phyloP scores from a whole-genome alignment of 2,888 invertebrate genomes.

The Heliothis peltigera region DNA sequence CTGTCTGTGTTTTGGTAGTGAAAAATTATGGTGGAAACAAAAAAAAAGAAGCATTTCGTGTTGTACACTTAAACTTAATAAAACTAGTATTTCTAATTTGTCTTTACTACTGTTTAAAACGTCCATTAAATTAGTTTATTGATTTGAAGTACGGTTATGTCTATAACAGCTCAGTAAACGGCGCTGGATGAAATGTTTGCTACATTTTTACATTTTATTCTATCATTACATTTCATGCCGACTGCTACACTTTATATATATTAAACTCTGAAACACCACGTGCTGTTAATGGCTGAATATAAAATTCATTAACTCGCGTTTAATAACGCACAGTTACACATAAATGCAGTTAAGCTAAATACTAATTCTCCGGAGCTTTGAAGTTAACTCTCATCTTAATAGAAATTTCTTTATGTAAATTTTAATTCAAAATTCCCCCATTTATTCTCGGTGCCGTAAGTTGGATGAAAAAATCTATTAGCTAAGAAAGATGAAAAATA shows the following conservation, averaged over 20 bases:
- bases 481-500: conserved; percentile 69
- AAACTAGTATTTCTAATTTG: no score
- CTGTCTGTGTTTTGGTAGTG: no score
- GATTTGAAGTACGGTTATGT: not conserved
- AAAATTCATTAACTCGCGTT: conserved; percentile 51
- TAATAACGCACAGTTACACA: conserved; percentile 52
- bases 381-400: conserved; percentile 76
- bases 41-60: no score
- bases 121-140: no score
- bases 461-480: conserved; percentile 78
- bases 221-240: conserved; percentile 6
- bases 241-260: conserved; percentile 15
- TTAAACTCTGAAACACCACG: conserved; percentile 40
- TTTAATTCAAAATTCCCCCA: conserved; percentile 74
- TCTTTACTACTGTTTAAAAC: no score
- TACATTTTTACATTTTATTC: conserved; percentile 26
- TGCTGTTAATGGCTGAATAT: conserved; percentile 49
- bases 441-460: conserved; percentile 69
- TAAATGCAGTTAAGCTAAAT: conserved; percentile 65
- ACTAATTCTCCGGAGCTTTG: conserved; percentile 68
- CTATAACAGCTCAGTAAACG: not conserved
- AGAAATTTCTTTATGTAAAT: conserved; percentile 79
- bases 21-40: no score
- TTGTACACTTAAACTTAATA: no score
- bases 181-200: not conserved